Evolutionary conservation across 2,113 vertebrate species (phyloP).

Genomic region (Atrichornis clamosus): DNA sequence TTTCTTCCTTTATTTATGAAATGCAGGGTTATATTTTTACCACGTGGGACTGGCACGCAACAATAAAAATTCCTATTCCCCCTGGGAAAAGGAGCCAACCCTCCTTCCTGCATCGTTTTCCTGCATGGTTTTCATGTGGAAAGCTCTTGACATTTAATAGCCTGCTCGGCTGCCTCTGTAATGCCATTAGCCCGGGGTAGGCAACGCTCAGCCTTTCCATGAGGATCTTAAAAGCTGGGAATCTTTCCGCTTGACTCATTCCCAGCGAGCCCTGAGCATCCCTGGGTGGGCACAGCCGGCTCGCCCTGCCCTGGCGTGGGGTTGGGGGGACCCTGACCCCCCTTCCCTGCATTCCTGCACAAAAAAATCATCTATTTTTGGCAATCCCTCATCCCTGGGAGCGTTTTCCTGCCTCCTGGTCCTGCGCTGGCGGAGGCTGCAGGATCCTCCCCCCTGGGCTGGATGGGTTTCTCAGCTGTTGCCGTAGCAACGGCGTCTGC

Average conservation of each 20-base stretch:
- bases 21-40: accelerated
- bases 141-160: background rate
- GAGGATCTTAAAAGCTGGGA: background rate
- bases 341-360: background rate
- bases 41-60: accelerated
- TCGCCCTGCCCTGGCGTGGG: accelerated
- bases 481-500: constrained; percentile 11
- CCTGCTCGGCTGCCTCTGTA: background rate
- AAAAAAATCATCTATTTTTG: background rate
- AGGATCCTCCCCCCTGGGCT: background rate
- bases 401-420: background rate
- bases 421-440: background rate
- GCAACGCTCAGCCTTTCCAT: background rate
- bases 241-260: background rate
- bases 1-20: background rate
- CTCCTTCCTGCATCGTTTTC: background rate
- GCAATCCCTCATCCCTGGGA: background rate
- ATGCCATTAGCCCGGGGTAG: background rate
- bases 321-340: background rate
- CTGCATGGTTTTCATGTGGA: background rate
- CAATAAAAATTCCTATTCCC: background rate
- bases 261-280: background rate
- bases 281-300: background rate
- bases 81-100: background rate
- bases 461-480: background rate